phyloP scores from a whole-genome alignment of 2,113 vertebrate genomes.

The Symphodus melops region DNA sequence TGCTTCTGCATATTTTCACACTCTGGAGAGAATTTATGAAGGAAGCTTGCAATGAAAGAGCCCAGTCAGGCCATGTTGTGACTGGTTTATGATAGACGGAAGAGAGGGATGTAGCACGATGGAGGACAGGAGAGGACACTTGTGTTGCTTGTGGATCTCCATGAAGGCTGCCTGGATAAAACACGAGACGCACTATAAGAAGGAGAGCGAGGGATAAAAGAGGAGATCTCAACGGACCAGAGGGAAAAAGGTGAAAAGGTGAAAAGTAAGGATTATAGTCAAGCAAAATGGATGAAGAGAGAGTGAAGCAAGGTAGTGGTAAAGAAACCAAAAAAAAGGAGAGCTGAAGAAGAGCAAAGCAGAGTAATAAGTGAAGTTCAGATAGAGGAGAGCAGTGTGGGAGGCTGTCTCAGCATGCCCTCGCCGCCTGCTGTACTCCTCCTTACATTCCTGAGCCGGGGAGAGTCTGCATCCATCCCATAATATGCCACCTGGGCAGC shows the following conservation, averaged over 20 bases:
- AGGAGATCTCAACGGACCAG: background rate
- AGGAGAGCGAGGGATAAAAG: conserved; percentile 16
- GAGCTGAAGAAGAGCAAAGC: conserved; percentile 15
- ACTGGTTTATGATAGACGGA: conserved; percentile 41
- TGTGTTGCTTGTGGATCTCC: conserved; percentile 33
- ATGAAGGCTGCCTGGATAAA: conserved; percentile 37
- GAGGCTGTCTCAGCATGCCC: conserved; percentile 73
- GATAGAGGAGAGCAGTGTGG: conserved; percentile 45
- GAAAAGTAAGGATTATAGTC: background rate
- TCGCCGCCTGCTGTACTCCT: conserved; percentile 52
- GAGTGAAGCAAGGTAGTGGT: background rate
- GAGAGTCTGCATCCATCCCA: conserved; percentile 57
- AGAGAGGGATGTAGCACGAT: conserved; percentile 29
- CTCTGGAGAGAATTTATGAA: background rate
- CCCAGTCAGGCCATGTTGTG: background rate
- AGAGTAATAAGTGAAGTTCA: conserved; percentile 25
- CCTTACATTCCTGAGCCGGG: conserved; percentile 66
- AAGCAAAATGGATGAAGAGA: no score
- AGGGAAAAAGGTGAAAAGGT: conserved; percentile 9
- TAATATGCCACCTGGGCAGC: conserved; percentile 43
- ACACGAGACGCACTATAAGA: background rate
- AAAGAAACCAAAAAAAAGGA: conserved; percentile 2
- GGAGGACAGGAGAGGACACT: conserved; percentile 64
- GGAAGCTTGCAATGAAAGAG: background rate
- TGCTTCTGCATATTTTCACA: background rate